Evolutionary conservation across 2,888 invertebrate species (phyloP), one percentile per base, ranked within the genome.

Genomic region (Agrotis ipsilon): DNA sequence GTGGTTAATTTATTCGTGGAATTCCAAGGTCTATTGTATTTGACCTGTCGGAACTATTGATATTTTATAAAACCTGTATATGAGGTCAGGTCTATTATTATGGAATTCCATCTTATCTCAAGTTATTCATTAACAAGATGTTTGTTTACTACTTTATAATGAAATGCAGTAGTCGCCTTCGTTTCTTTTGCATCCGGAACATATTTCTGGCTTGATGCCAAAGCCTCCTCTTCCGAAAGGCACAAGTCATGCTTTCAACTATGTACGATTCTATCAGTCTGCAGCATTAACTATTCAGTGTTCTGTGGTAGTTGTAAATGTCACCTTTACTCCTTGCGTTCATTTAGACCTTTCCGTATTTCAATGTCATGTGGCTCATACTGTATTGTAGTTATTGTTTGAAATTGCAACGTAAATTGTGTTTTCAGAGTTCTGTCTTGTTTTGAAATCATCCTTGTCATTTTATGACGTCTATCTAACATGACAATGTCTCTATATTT

Each of bases 121-220:
- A 74, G 59, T 74, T 68, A 74, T 79, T 67, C 58, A 62, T 43
- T 61, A 52, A 27, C 18, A 13, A 39, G n/a, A 27, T 57, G 39
- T 75, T 75, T 77, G 60, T 77, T 77, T 80, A 75, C 57, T 46
- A 74, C 59, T 78, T 78, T 72, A n/a, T 63, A 64, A 75, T 74
- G 16, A 46, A 16, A 69, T 69, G 49, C 60, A 57, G 39, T 74
- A 58, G 52, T 71, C 59, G 21, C 13, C 45, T 71, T 63, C 55
- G 59, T 72, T 72, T 65, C 32, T 75, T 75, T 75, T 67, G 67
- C 67, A 62, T 66, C 74, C 75, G 67, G 67, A 74, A 61, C 24
- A 59, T 72, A 61, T 79, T 61, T 19, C 48, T 76, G 80, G 75
- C 80, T 52, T 19, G 14, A 3, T 67, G 67, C 75, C 75, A 76